Conservation (phyloP, 92 coral and sea anemone species). For the Paramuricea clavata region DNA sequence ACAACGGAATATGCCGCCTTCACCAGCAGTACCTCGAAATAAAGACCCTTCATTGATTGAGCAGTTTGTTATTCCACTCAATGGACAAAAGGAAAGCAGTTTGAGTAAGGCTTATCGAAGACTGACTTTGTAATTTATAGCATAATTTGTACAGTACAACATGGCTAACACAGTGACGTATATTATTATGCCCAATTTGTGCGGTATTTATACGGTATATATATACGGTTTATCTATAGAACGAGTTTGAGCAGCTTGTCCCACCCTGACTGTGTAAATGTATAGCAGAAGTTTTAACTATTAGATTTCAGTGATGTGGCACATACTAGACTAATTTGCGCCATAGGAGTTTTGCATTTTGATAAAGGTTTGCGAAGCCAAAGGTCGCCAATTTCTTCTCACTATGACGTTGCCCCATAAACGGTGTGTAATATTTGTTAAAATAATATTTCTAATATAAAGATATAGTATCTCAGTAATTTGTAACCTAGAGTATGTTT, state of each 20-base stretch:
- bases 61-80: constrained; percentile 77
- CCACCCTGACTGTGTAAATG: constrained; percentile 8
- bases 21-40: constrained; percentile 85
- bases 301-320: background rate
- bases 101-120: constrained; percentile 22
- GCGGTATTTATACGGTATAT: too few species aligned
- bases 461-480: background rate
- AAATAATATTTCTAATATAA: too few species aligned
- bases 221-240: too few species aligned
- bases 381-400: too few species aligned
- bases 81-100: constrained; percentile 28
- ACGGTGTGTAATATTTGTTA: too few species aligned
- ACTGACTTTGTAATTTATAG: background rate
- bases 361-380: too few species aligned
- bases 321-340: background rate
- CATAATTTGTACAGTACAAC: background rate
- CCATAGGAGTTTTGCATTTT: too few species aligned
- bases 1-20: constrained; percentile 80
- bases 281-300: background rate
- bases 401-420: background rate
- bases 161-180: too few species aligned
- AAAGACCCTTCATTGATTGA: constrained; percentile 90
- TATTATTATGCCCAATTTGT: too few species aligned
- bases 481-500: too few species aligned
- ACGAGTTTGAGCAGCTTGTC: background rate